phyloP scores from a whole-genome alignment of 2,888 invertebrate species.

The Protula sp. region DNA sequence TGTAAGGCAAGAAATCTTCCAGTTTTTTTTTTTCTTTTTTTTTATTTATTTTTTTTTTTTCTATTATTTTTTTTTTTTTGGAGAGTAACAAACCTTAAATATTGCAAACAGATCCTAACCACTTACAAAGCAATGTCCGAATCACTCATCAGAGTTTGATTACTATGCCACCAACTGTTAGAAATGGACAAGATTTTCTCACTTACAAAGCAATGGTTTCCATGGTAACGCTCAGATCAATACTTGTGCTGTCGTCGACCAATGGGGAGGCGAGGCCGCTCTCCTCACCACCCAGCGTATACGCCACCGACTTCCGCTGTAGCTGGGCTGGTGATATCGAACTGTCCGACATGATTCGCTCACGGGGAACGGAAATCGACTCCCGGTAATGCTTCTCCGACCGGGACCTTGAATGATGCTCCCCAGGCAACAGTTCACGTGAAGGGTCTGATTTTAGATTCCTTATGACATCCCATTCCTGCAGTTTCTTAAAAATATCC shows the following conservation, averaged over 20 bases:
- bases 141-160: no score
- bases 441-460: no score
- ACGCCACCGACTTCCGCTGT: not conserved
- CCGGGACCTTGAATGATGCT: slow-evolving; percentile 10
- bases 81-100: no score
- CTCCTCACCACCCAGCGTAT: not conserved
- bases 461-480: slow-evolving; percentile 68
- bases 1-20: no score
- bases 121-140: no score
- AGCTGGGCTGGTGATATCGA: slow-evolving; percentile 1
- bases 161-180: no score
- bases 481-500: slow-evolving; percentile 81
- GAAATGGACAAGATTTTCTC: no score
- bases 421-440: not conserved
- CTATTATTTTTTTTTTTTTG: no score
- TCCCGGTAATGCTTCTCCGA: slow-evolving; percentile 7
- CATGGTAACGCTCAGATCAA: slow-evolving; percentile 8
- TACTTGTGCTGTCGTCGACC: slow-evolving; percentile 14
- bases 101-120: no score
- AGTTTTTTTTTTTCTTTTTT: no score
- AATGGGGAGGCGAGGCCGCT: not conserved
- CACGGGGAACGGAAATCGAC: not conserved
- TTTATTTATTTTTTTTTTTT: no score
- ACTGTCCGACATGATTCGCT: slow-evolving; percentile 6
- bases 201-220: slow-evolving; percentile 3